These are phyloP conservation scores for Avahi laniger DNA, from an alignment of 2,797 vertebrate genomes.

Conservation along the genomic window DNA sequence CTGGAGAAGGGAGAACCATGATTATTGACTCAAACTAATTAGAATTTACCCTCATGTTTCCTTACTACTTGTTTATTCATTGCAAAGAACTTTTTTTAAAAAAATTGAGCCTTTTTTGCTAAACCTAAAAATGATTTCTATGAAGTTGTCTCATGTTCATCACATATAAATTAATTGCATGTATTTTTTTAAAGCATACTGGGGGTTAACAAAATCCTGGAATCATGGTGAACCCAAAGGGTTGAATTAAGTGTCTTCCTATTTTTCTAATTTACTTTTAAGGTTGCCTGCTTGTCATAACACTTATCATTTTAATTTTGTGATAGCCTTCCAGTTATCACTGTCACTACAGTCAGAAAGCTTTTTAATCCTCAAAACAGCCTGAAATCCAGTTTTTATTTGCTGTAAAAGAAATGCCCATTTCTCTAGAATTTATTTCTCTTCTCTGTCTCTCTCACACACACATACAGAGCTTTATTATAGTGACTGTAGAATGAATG, in stretches of 20 bases:
- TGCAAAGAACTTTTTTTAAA: background rate
- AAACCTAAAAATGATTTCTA: constrained; percentile 16
- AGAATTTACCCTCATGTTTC: background rate
- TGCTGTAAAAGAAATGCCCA: constrained; percentile 27
- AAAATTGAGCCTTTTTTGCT: constrained; percentile 40
- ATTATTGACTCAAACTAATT: background rate
- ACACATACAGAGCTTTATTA: background rate
- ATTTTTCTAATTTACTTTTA: constrained; percentile 34
- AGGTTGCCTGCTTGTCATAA: constrained; percentile 18
- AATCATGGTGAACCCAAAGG: constrained; percentile 9
- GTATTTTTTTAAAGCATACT: background rate
- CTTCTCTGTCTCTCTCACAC: background rate
- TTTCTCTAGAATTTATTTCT: constrained; percentile 37
- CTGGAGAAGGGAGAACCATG: background rate
- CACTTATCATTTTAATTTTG: constrained; percentile 30
- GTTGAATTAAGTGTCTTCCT: background rate
- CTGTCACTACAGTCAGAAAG: constrained; percentile 1
- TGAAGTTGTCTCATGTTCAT: background rate
- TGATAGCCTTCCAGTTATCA: background rate
- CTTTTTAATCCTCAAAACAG: constrained; percentile 14
- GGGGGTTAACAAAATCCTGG: background rate
- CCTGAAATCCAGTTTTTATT: constrained; percentile 1
- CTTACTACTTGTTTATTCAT: constrained; percentile 31
- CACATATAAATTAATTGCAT: constrained; percentile 26
- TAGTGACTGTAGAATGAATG: background rate